Base-by-base conservation (phyloP, 2,888 invertebrate genomes). In the Coecobrya sp. region DNA sequence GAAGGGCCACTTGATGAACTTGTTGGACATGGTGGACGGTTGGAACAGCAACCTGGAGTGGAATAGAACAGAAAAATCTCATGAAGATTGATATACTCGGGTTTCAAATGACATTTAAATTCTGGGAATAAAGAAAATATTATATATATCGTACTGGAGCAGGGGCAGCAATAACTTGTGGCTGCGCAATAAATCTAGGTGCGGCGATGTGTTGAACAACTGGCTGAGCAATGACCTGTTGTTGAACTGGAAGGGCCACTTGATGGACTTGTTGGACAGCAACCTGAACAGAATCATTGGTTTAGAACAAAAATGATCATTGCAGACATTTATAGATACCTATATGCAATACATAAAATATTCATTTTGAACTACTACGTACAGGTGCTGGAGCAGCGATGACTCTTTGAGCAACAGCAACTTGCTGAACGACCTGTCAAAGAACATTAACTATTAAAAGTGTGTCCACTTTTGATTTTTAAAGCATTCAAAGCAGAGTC, bases 331-430 rank as follows among this genome's bases (percentile, higher is more conserved):
- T 42, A 7, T 42, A 7, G 10, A 7, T 10, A 42, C 42, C 10
- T 7, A 42, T 7, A 4, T 42, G 42, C 42, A 42, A 7, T 7
- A 10, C 42, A 42, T 42, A 42, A 42, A 42, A 42, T n/a, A n/a
- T n/a, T n/a, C n/a, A n/a, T n/a, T n/a, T n/a, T n/a, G n/a, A n/a
- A n/a, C n/a, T n/a, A n/a, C n/a, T 49, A 7, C 42, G 49, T 49
- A 76, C 76, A 16, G 76, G 76, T 36, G 92, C 84, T 45, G 87
- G 86, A 65, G 92, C 85, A 49, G 73, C 76, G 7, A 70, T 84
- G 49, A 68, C 82, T 68, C 49, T 22, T 2, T 19, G 49, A 7
- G 3, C n/a, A 16, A 59, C 65, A 49, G 89, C 79, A 82, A 55
- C 27, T 59, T 82, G 81, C 10, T 82, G 81, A 25, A 55, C 52